phyloP scores from a whole-genome alignment of 37 sponge, comb jelly and placozoan genomes.

The Halisarca cf. caerulea region DNA sequence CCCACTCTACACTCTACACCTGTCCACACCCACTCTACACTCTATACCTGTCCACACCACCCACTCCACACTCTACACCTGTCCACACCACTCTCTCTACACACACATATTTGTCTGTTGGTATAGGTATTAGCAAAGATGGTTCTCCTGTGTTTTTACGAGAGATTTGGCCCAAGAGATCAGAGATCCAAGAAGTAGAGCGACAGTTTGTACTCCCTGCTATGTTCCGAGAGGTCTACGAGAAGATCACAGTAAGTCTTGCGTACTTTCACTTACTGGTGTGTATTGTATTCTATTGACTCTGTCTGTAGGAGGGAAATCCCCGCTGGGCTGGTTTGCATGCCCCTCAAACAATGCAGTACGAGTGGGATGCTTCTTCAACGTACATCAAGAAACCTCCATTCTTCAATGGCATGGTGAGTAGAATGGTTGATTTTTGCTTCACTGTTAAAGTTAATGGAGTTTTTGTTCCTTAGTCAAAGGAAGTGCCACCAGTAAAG shows the following conservation, averaged over 20 bases:
- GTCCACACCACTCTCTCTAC: not conserved
- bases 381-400: conserved; percentile 94
- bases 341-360: conserved; percentile 75
- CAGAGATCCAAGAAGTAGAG: conserved; percentile 82
- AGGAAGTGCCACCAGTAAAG: conserved; percentile 36
- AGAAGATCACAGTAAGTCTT: conserved; percentile 51
- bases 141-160: conserved; percentile 80
- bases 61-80: not conserved
- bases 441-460: not conserved
- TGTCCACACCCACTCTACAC: not conserved
- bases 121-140: conserved; percentile 44
- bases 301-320: conserved; percentile 63
- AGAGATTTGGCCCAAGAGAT: conserved; percentile 92
- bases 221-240: conserved; percentile 89
- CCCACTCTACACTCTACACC: not conserved
- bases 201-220: conserved; percentile 80
- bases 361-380: conserved; percentile 83
- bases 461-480: conserved; percentile 29
- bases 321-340: conserved; percentile 75
- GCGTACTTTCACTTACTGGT: not conserved
- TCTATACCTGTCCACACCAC: not conserved
- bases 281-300: not conserved
- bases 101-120: not conserved
- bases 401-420: conserved; percentile 84
- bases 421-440: not conserved